These are phyloP conservation scores for Sipunculus nudus DNA, from an alignment of 2,888 invertebrate genomes.

Conservation along the genomic window DNA sequence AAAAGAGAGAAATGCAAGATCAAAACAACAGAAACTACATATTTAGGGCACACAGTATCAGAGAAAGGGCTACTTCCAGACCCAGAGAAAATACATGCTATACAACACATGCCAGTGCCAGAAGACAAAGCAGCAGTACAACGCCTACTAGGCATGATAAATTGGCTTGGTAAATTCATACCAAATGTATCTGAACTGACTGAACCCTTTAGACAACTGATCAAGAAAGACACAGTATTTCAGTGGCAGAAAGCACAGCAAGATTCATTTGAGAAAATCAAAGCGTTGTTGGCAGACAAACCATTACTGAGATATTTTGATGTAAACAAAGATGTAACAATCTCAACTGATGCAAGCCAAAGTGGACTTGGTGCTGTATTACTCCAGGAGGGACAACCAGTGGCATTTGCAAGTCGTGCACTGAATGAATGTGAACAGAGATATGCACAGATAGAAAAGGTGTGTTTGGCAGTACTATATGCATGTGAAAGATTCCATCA, in stretches of 20 bases:
- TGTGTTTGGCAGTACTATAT: conserved; percentile 36
- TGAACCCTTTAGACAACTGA: conserved; percentile 30
- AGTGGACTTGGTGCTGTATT: conserved; percentile 37
- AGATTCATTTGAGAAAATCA: conserved; percentile 23
- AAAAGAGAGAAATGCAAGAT: conserved; percentile 11
- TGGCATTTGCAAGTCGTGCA: conserved; percentile 35
- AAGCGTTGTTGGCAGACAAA: conserved; percentile 16
- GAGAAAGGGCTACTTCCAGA: conserved; percentile 29
- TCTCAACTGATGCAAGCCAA: conserved; percentile 39
- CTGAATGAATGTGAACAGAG: conserved; percentile 35
- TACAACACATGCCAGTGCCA: conserved; percentile 39
- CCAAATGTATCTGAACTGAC: conserved; percentile 38
- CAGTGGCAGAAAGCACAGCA: conserved; percentile 35
- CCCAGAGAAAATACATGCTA: conserved; percentile 32
- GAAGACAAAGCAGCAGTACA: conserved; percentile 36
- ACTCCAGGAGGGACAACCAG: conserved; percentile 31
- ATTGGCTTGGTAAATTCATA: conserved; percentile 39
- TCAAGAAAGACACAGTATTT: conserved; percentile 30
- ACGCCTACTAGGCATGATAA: conserved; percentile 38
- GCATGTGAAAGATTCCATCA: conserved; percentile 33
- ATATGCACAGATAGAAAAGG: conserved; percentile 34
- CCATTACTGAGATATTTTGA: conserved; percentile 36
- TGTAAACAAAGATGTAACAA: conserved; percentile 29
- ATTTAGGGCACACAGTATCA: conserved; percentile 4
- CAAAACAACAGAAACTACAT: conserved; percentile 4